phyloP scores from a whole-genome alignment of 2,113 vertebrate genomes.

The Delphinapterus leucas region DNA sequence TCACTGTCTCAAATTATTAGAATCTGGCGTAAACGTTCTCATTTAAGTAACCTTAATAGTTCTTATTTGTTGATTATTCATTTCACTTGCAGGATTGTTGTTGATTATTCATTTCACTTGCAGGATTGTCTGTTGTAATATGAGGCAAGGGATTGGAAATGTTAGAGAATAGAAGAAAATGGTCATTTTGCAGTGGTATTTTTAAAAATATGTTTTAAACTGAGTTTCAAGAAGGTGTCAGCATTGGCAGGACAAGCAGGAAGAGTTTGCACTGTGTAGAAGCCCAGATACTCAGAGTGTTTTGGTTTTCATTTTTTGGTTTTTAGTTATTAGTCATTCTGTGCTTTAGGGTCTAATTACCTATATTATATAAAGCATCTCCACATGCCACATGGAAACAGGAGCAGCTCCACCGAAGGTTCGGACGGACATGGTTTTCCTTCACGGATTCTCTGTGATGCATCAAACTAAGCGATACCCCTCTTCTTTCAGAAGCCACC shows the following conservation, averaged over 20 bases:
- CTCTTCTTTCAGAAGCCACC: not conserved
- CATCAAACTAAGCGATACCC: not conserved
- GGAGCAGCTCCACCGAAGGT: not conserved
- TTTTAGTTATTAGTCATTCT: not conserved
- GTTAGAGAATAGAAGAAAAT: not conserved
- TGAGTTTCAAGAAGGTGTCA: slow-evolving; percentile 9
- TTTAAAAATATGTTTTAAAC: slow-evolving; percentile 1
- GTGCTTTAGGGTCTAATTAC: not conserved
- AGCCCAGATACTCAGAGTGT: not conserved
- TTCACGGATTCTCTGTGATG: not conserved
- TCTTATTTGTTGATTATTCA: not conserved
- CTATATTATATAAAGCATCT: not conserved
- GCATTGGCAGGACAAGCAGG: not conserved
- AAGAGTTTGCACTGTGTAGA: not conserved
- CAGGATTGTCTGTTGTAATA: not conserved
- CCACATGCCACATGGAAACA: not conserved
- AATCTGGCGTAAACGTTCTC: not conserved
- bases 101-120: not conserved
- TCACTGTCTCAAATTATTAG: not conserved
- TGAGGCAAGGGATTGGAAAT: not conserved
- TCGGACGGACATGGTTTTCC: not conserved
- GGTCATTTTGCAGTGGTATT: not conserved
- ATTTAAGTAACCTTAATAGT: not conserved
- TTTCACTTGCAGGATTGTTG: not conserved
- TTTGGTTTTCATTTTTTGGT: not conserved